Percentiles rank a stretch among this genome's conserved stretches.
Evolutionary conservation across 1,140 invertebrate species (phyloP).

Genomic region (Phymorhynchus buccinoides): DNA sequence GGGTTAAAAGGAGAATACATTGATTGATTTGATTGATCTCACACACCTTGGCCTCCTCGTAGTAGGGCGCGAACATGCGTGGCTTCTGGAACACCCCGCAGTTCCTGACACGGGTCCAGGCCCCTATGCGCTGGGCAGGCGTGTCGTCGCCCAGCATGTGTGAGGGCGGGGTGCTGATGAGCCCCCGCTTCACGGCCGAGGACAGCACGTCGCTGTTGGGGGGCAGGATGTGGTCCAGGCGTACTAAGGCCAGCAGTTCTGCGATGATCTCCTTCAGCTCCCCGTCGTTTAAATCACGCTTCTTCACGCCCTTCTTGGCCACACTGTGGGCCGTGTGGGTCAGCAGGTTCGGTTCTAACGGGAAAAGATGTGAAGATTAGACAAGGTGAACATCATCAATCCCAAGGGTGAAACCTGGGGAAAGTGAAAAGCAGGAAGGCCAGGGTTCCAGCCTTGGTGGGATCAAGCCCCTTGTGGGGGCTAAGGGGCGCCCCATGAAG

Average conservation of each 20-base stretch:
- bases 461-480: too few relatives aligned
- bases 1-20: too few relatives aligned
- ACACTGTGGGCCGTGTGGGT: constrained; percentile 93
- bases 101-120: constrained; percentile 87
- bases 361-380: constrained; percentile 7
- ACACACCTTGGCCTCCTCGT: constrained; percentile 90
- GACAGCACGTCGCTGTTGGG: constrained; percentile 86
- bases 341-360: constrained; percentile 89
- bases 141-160: constrained; percentile 84
- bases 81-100: constrained; percentile 89
- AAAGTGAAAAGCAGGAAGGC: too few relatives aligned
- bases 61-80: constrained; percentile 92
- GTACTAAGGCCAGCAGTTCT: constrained; percentile 85
- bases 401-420: too few relatives aligned
- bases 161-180: constrained; percentile 88
- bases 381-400: too few relatives aligned
- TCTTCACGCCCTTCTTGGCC: constrained; percentile 87
- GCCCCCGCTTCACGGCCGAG: constrained; percentile 84
- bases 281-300: constrained; percentile 87
- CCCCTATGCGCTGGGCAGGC: constrained; percentile 75
- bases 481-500: too few relatives aligned
- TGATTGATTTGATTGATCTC: too few relatives aligned
- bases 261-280: constrained; percentile 90
- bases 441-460: too few relatives aligned
- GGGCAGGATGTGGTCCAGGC: constrained; percentile 91